Conservation (phyloP, 92 coral and sea anemone species). For the Porites lobata region DNA sequence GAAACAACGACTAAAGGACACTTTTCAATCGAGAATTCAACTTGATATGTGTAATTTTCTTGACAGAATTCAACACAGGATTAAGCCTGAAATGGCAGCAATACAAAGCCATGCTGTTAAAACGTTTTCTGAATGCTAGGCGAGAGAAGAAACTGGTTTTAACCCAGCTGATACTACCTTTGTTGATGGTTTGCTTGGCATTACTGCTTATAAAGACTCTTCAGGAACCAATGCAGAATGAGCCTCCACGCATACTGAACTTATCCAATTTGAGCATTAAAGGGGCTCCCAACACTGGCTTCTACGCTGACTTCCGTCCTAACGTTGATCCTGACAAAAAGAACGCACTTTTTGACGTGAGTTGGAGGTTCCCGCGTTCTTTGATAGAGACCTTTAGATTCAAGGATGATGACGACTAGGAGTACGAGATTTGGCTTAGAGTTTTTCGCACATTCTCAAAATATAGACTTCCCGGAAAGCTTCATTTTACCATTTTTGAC, state of each 20-base stretch:
- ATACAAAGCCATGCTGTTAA: conserved; percentile 92
- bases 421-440: no score
- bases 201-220: conserved; percentile 70
- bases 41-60: background rate
- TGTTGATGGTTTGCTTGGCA: conserved; percentile 83
- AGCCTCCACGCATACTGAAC: conserved; percentile 79
- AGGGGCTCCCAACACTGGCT: conserved; percentile 59
- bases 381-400: no score
- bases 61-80: conserved; percentile 77
- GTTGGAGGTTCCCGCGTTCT: background rate
- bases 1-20: no score
- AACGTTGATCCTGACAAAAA: background rate
- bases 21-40: background rate
- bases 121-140: conserved; percentile 85
- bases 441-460: no score
- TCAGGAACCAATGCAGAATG: conserved; percentile 56
- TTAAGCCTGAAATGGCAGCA: conserved; percentile 83
- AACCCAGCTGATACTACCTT: conserved; percentile 86
- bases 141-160: conserved; percentile 88
- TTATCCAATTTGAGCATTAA: conserved; percentile 76
- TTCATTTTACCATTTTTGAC: no score
- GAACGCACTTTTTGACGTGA: conserved; percentile 4
- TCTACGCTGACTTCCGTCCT: conserved; percentile 80
- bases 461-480: no score
- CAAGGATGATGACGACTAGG: no score